Evolutionary conservation across 1,140 invertebrate species (phyloP), one percentile per base, ranked within the genome.

Genomic region (Drosophila miranda): DNA sequence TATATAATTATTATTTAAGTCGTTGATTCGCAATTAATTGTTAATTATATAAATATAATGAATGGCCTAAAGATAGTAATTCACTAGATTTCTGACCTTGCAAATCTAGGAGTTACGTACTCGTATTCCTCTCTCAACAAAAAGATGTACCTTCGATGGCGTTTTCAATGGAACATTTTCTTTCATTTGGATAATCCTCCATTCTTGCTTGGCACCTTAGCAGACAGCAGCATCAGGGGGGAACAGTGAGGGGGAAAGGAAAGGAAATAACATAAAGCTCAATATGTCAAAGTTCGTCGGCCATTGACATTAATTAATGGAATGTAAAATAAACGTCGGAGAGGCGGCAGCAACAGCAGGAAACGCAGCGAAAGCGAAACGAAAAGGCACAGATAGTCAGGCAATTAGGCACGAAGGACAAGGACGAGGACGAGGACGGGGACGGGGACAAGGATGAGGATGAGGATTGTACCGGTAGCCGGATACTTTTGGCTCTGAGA

Each of bases 261-360:
- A 3, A 13, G 45, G 23, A 76, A 56, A 44, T 52, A 69, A 76
- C 61, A 48, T 50, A 48, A 57, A 75, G 82, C 82, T 82, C 82
- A 87, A 87, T 87, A 88, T 87, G 82, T 78, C 82, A 87, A 78
- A 82, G 82, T 75, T 86, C 82, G 78, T 48, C 57, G 71, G 48
- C 66, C 78, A 82, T 82, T 82, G 82, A 69, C 78, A 68, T 78
- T 88, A 82, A 87, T 87, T 87, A 87, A 87, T 87, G 83, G 80
- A 87, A 87, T 87, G 83, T 87, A 87, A 87, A 87, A 73, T 82
- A 78, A 82, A 87, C 82, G 34, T 38, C 11, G 34, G 11, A 4
- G 34, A 26, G 11, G 34, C 2, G 75, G 52, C 52, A 62, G 30
- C 58, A 45, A 77, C 21, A 61, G 72, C 80, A 66, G 80, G 75